A percentile compares a stretch with the other conserved stretches of the same genome.
Evolutionary conservation across 2,113 vertebrate genomes (phyloP).

Genomic region (Petaurus breviceps): DNA sequence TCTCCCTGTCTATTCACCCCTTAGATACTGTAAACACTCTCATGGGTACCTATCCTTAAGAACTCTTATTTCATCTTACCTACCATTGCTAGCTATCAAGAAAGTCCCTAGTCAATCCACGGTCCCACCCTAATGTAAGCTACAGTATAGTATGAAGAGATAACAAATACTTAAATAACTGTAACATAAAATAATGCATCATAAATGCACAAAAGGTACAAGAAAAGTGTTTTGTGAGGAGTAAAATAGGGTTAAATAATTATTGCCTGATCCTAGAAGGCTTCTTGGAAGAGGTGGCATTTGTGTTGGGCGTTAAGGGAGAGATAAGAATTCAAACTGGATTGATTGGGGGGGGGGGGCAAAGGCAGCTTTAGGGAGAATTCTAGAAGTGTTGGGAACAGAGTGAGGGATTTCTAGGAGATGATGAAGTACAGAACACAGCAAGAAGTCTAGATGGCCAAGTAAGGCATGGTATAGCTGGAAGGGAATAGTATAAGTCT

Average conservation of each 20-base stretch:
- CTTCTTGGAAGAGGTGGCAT: background rate
- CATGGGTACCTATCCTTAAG: background rate
- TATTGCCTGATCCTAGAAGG: background rate
- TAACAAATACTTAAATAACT: background rate
- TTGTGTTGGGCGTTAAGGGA: background rate
- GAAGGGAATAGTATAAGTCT: background rate
- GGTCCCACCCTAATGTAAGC: background rate
- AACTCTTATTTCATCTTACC: background rate
- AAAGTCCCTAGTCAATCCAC: background rate
- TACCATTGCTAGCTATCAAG: background rate
- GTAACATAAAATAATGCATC: background rate
- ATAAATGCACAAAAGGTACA: background rate
- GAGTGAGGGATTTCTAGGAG: background rate
- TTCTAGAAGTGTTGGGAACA: background rate
- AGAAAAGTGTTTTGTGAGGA: background rate
- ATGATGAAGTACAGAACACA: background rate
- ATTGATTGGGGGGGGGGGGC: background rate
- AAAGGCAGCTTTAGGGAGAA: background rate
- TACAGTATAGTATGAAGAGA: background rate
- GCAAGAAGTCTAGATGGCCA: background rate
- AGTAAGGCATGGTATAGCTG: background rate
- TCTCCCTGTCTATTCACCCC: background rate
- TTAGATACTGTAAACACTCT: background rate
- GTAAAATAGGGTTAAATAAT: background rate
- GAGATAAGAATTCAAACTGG: background rate